phyloP scores from a whole-genome alignment of 1,140 invertebrate species.

The Drosophila nigromelanica region DNA sequence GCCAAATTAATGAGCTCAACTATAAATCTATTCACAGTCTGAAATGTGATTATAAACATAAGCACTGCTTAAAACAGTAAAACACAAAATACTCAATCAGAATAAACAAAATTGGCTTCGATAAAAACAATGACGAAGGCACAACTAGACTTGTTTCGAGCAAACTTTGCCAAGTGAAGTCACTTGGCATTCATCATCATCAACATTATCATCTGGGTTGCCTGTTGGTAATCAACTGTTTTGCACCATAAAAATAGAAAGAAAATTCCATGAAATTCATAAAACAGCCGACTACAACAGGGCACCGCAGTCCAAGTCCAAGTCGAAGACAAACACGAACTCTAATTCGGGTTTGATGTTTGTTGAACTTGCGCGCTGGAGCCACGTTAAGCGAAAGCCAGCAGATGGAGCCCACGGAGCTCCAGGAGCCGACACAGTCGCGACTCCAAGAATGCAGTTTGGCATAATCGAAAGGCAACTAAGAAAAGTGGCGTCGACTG shows the following conservation, averaged over 20 bases:
- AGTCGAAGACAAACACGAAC: slow-evolving; percentile 4
- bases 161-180: not conserved
- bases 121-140: slow-evolving; percentile 1
- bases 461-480: slow-evolving; percentile 78
- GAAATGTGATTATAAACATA: too few relatives aligned
- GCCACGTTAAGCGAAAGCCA: slow-evolving; percentile 28
- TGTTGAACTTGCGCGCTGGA: slow-evolving; percentile 56
- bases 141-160: slow-evolving; percentile 7
- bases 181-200: not conserved
- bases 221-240: slow-evolving; percentile 59
- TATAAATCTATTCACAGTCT: too few relatives aligned
- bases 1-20: slow-evolving; percentile 40
- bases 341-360: slow-evolving; percentile 26
- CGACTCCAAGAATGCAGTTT: slow-evolving; percentile 74
- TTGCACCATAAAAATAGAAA: slow-evolving; percentile 75
- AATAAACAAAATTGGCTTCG: not conserved
- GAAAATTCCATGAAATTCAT: slow-evolving; percentile 71
- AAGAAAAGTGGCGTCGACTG: slow-evolving; percentile 59
- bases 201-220: slow-evolving; percentile 11
- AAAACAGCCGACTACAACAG: slow-evolving; percentile 32
- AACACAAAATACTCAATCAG: too few relatives aligned
- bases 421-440: slow-evolving; percentile 32
- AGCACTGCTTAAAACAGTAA: too few relatives aligned
- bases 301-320: slow-evolving; percentile 45
- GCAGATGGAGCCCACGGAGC: slow-evolving; percentile 25